A percentile compares a stretch with the other conserved stretches of the same genome.
Conservation (phyloP, 2,888 invertebrate species). For the Sphaerophoria rueppellii region DNA sequence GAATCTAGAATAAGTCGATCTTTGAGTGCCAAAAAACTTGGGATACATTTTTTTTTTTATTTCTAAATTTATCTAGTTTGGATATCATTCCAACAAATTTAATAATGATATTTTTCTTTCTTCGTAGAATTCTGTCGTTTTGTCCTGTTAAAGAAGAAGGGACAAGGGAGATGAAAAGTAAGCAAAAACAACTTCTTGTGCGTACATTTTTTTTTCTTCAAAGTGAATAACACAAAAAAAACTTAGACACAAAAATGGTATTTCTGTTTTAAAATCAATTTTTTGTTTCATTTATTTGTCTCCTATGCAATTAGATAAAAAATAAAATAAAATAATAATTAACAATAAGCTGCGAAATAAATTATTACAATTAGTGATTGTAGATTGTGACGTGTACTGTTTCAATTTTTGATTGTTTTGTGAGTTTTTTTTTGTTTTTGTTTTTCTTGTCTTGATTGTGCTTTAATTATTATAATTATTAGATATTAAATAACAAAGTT, state of each 20-base stretch:
- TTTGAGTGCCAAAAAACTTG: neutral
- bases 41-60: neutral
- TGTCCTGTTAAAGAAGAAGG: too few species aligned
- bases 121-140: too few species aligned
- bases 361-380: conserved; percentile 74
- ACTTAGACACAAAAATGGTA: conserved; percentile 20
- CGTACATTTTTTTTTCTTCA: neutral
- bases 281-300: conserved; percentile 64
- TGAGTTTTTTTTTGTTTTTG: neutral
- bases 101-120: too few species aligned
- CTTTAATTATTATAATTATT: conserved; percentile 70
- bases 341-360: conserved; percentile 73
- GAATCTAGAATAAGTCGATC: neutral
- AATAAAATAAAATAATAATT: conserved; percentile 72
- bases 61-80: neutral
- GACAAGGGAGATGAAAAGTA: too few species aligned
- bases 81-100: too few species aligned
- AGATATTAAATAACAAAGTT: conserved; percentile 72
- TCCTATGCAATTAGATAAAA: conserved; percentile 72
- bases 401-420: conserved; percentile 38
- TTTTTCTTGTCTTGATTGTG: conserved; percentile 69
- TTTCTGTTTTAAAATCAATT: conserved; percentile 57
- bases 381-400: conserved; percentile 71
- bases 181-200: too few species aligned
- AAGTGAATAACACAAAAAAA: neutral